A percentile compares a stretch with the other conserved stretches of the same genome.
These are phyloP conservation scores for Oncorhynchus clarkii DNA, from an alignment of 2,113 vertebrate genomes.

Conservation along the genomic window DNA sequence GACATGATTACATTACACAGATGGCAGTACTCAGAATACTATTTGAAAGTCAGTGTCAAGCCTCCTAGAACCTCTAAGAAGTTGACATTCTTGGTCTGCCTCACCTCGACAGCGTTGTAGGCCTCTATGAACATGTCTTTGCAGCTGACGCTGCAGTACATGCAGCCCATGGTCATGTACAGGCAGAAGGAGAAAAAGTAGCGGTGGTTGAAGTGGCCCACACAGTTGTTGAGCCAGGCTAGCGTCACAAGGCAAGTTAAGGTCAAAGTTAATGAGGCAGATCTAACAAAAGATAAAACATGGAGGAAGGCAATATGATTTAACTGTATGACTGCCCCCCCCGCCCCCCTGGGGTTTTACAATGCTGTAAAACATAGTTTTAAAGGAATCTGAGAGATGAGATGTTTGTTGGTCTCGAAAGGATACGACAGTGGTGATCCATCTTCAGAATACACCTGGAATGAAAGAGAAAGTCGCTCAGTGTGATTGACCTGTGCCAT, in stretches of 20 bases:
- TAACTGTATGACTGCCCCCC: too few relatives aligned
- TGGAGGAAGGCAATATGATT: too few relatives aligned
- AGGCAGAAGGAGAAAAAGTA: slow-evolving; percentile 99
- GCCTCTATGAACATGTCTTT: slow-evolving; percentile 88
- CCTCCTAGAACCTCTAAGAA: neutral
- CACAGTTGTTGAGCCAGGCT: slow-evolving; percentile 99
- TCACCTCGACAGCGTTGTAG: slow-evolving; percentile 89
- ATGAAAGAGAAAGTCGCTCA: slow-evolving; percentile 27
- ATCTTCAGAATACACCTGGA: slow-evolving; percentile 95
- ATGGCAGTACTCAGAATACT: too few relatives aligned
- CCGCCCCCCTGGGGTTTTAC: too few relatives aligned
- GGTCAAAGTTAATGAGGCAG: slow-evolving; percentile 16
- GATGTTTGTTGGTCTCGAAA: slow-evolving; percentile 55
- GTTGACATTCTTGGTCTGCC: slow-evolving; percentile 7
- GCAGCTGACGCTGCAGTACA: slow-evolving; percentile 93
- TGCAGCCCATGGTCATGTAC: slow-evolving; percentile 94
- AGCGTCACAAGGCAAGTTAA: slow-evolving; percentile 42
- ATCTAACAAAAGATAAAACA: too few relatives aligned
- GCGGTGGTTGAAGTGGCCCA: slow-evolving; percentile 96
- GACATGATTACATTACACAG: neutral
- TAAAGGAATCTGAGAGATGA: too few relatives aligned
- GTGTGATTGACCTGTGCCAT: neutral
- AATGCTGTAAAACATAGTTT: too few relatives aligned
- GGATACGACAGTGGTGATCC: slow-evolving; percentile 99
- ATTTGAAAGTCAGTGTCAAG: neutral